These are phyloP conservation scores for Apis laboriosa DNA, from an alignment of 1,140 invertebrate species.

Conservation along the genomic window DNA sequence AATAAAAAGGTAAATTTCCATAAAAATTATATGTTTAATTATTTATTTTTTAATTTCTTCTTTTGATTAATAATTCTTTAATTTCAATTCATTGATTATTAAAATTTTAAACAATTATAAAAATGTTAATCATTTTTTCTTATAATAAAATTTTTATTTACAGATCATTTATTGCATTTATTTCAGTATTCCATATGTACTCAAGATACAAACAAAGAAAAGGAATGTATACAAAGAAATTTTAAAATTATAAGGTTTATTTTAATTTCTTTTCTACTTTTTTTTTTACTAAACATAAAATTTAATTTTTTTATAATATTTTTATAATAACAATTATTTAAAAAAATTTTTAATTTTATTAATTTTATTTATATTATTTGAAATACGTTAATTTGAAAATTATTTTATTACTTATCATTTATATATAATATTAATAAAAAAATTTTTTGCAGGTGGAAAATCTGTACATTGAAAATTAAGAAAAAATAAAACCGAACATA, in stretches of 20 bases:
- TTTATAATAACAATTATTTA: no score
- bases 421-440: no score
- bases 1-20: constrained; percentile 34
- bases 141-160: constrained; percentile 17
- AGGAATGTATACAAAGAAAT: background rate
- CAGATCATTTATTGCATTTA: constrained; percentile 11
- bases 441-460: no score
- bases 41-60: background rate
- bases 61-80: background rate
- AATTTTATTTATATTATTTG: no score
- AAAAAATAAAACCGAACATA: no score
- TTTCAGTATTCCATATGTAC: background rate
- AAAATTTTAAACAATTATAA: background rate
- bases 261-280: background rate
- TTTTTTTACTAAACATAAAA: background rate
- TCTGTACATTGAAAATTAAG: no score
- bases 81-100: constrained; percentile 3
- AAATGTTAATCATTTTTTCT: background rate
- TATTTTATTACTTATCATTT: no score
- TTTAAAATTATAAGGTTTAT: constrained; percentile 21
- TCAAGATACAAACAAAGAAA: background rate
- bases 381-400: no score
- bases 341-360: no score
- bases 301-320: background rate
- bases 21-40: background rate